A percentile compares a stretch with the other conserved stretches of the same genome.
These are phyloP conservation scores for Pristiophorus japonicus DNA, from an alignment of 2,113 vertebrate genomes.

Conservation along the genomic window DNA sequence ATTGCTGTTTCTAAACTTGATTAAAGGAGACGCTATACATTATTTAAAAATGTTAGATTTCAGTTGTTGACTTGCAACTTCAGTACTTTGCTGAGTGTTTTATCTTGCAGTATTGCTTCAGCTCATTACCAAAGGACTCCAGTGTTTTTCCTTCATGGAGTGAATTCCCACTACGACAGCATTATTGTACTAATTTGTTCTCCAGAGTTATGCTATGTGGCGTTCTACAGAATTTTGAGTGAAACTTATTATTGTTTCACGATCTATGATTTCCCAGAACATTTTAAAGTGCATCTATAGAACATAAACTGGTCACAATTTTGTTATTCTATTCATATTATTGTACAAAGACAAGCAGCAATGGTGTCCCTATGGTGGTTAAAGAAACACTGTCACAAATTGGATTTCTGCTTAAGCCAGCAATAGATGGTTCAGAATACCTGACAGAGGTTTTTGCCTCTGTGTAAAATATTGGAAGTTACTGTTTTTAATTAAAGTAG, in stretches of 20 bases:
- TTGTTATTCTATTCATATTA: background rate
- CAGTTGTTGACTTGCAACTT: background rate
- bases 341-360: background rate
- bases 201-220: background rate
- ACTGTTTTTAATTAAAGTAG: background rate
- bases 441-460: background rate
- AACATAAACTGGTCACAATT: background rate
- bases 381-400: background rate
- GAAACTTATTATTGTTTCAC: constrained; percentile 4
- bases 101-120: background rate
- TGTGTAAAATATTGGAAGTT: background rate
- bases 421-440: background rate
- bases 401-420: background rate
- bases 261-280: background rate
- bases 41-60: constrained; percentile 21
- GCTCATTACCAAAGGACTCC: background rate
- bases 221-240: background rate
- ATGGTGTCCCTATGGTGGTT: background rate
- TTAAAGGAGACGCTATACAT: background rate
- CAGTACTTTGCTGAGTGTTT: background rate
- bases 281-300: background rate
- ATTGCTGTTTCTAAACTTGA: background rate
- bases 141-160: background rate
- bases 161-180: background rate
- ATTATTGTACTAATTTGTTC: background rate